Base-by-base conservation (phyloP, 1,140 invertebrate species). In the Atta texana region DNA sequence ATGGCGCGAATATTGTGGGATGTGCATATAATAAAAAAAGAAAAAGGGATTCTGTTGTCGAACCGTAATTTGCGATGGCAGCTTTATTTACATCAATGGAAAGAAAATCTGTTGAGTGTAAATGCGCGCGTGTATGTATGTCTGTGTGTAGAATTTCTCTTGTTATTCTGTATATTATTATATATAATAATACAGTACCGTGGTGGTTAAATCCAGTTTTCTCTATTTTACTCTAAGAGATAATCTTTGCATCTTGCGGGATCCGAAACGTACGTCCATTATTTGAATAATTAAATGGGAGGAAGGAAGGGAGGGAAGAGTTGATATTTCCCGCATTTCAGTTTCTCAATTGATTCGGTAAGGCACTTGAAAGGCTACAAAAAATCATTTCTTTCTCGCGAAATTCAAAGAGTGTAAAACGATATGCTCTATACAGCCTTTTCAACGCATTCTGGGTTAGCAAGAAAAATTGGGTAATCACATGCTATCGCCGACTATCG, bases 51-150 rank as follows among this genome's bases (percentile, higher is more conserved):
- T 86, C 28, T 91, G 77, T 92, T 86, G 78, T 91, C 80, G 77
- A 91, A 90, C 80, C 88, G 84, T 92, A 88, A 91, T 89, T 91
- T 85, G 87, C 87, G 76, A 93, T 94, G 92, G 93, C 93, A 92
- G 88, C 88, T 94, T 93, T 94, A 94, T 94, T 93, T 94, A 94
- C 93, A 93, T 89, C 87, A 88, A 86, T 87, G 88, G 77, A 84
- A 66, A 84, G 80, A 84, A 88, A 87, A 69, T 90, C 49, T 87
- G 51, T 82, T 85, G 51, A 81, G 75, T 72, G 59, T 86, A 75
- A 74, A 85, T 87, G 64, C 68, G 69, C 74, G 55, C 72, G 34
- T 86, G 34, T 66, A 78, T 87, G 68, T 85, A 74, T 81, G 10
- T 63, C 63, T 88, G 18, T 44, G 28, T 85, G 44, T 77, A 85